These are phyloP conservation scores for Paradoxurus hermaphroditus DNA, from an alignment of 2,113 vertebrate genomes.

Conservation along the genomic window DNA sequence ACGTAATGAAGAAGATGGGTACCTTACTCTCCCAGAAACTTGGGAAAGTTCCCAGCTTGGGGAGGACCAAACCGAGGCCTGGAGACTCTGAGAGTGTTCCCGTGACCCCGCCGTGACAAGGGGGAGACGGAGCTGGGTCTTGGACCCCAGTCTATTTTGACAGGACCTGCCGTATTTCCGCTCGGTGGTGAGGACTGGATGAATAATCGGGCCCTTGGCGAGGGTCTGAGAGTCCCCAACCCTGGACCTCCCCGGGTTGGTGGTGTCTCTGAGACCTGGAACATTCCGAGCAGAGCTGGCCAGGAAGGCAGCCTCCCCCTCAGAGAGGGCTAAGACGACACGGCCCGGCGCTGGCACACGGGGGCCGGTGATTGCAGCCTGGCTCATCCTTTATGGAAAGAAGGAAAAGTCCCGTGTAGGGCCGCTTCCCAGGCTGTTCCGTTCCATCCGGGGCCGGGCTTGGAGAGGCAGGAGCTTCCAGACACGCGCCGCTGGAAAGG, in stretches of 20 bases:
- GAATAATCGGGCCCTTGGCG: not conserved
- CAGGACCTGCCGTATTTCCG: not conserved
- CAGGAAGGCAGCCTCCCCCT: not conserved
- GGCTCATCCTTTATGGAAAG: constrained; percentile 35
- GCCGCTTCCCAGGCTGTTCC: not conserved
- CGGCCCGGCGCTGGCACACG: constrained; percentile 50
- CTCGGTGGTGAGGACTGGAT: not conserved
- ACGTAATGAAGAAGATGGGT: accelerated
- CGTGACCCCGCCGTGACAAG: not conserved
- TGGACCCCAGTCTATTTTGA: not conserved
- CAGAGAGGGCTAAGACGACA: not conserved
- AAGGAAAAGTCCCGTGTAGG: not conserved
- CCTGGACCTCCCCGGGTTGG: not conserved
- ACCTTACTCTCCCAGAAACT: not conserved
- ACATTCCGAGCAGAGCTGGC: not conserved
- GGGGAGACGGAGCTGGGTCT: not conserved
- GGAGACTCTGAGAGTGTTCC: accelerated
- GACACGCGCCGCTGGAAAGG: not conserved
- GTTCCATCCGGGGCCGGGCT: not conserved
- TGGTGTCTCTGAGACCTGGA: not conserved
- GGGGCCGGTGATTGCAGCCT: constrained; percentile 47
- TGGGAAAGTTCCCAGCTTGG: not conserved
- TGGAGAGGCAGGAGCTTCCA: not conserved
- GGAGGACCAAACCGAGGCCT: not conserved
- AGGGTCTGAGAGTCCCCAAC: not conserved